Percentiles rank a stretch among this genome's conserved stretches.
phyloP scores from a whole-genome alignment of 2,888 invertebrate genomes.

The Lycocerus yunnanus region DNA sequence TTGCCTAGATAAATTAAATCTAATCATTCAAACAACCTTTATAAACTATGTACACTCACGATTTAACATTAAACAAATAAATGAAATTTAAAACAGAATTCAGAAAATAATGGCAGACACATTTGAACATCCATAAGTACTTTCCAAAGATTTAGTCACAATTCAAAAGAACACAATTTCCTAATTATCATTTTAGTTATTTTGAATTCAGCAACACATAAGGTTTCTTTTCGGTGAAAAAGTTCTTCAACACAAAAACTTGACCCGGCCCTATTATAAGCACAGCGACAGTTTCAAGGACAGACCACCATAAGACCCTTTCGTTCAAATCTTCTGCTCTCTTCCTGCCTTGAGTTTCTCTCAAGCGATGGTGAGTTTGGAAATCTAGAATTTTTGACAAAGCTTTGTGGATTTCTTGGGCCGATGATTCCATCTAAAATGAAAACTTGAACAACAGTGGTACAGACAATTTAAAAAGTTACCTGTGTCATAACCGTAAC shows the following conservation, averaged over 20 bases:
- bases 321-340: constrained; percentile 97
- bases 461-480: constrained; percentile 31
- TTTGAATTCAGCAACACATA: constrained; percentile 35
- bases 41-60: background rate
- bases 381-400: constrained; percentile 88
- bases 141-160: background rate
- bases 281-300: constrained; percentile 84
- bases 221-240: constrained; percentile 79
- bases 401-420: constrained; percentile 87
- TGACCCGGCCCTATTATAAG: constrained; percentile 87
- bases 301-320: constrained; percentile 91
- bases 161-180: constrained; percentile 36
- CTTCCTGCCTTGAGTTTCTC: constrained; percentile 93
- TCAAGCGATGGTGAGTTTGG: constrained; percentile 94
- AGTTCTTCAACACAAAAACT: constrained; percentile 88
- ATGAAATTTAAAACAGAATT: background rate
- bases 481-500: constrained; percentile 93
- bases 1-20: constrained; percentile 6
- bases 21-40: background rate
- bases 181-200: constrained; percentile 37
- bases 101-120: background rate
- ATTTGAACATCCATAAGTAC: background rate
- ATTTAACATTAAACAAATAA: background rate
- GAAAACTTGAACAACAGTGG: background rate
- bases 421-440: constrained; percentile 88